phyloP scores from a whole-genome alignment of 2,888 invertebrate genomes.

The Dynastes hyllus region DNA sequence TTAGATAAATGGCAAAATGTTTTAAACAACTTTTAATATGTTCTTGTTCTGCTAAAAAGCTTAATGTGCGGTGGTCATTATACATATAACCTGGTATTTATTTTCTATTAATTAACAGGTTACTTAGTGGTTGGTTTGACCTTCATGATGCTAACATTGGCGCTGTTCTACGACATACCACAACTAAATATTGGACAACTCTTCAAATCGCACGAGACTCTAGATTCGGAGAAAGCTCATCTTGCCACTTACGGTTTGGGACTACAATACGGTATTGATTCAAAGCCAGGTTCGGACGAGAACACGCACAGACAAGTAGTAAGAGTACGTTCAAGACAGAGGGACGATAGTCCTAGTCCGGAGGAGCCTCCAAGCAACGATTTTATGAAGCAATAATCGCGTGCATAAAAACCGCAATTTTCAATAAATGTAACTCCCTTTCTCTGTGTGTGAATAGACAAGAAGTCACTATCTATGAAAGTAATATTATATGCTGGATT shows the following conservation, averaged over 20 bases:
- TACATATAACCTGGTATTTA: slow-evolving; percentile 58
- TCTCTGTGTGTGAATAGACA: not conserved
- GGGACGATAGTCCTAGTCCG: slow-evolving; percentile 82
- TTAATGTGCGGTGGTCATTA: no score
- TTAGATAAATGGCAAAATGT: no score
- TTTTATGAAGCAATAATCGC: slow-evolving; percentile 46
- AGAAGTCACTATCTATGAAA: slow-evolving; percentile 25
- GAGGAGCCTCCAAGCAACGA: slow-evolving; percentile 73
- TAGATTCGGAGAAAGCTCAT: slow-evolving; percentile 79
- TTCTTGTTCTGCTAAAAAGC: no score
- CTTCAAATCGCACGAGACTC: slow-evolving; percentile 74
- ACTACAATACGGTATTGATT: slow-evolving; percentile 71
- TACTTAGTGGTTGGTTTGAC: slow-evolving; percentile 88
- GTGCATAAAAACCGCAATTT: not conserved
- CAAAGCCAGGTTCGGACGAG: slow-evolving; percentile 69
- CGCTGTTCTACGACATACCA: slow-evolving; percentile 91
- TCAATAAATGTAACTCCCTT: not conserved
- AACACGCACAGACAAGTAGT: slow-evolving; percentile 77
- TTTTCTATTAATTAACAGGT: slow-evolving; percentile 70
- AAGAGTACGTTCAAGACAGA: slow-evolving; percentile 76
- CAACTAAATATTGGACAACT: slow-evolving; percentile 88
- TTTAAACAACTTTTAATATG: no score
- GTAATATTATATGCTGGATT: slow-evolving; percentile 37
- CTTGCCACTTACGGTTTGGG: slow-evolving; percentile 74
- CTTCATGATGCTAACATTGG: slow-evolving; percentile 88